Evolutionary conservation across 2,797 vertebrate genomes (phyloP).

Genomic region (Channallabes apus): DNA sequence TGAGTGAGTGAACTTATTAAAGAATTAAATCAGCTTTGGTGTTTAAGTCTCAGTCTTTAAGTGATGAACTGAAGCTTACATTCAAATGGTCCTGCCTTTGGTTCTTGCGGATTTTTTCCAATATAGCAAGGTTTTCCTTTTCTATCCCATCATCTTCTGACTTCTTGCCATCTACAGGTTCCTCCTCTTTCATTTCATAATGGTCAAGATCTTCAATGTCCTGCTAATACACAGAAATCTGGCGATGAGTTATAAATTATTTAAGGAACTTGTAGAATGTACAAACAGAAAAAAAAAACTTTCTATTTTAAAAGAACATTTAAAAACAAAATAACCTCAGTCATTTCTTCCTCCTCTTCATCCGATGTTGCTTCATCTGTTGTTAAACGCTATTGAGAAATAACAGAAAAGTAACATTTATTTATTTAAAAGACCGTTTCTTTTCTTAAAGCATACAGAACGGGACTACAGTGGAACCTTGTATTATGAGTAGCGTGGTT

Average conservation of each 20-base stretch:
- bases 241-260: not conserved
- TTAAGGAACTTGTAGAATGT: not conserved
- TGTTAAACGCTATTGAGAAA: slow-evolving; percentile 67
- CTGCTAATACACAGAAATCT: slow-evolving; percentile 62
- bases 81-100: slow-evolving; percentile 99
- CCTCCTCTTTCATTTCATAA: slow-evolving; percentile 99
- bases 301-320: not conserved
- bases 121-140: slow-evolving; percentile 95
- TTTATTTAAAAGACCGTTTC: not conserved
- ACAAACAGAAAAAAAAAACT: not conserved
- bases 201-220: slow-evolving; percentile 97
- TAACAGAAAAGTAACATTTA: not conserved
- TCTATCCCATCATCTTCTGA: slow-evolving; percentile 98
- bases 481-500: too few species aligned
- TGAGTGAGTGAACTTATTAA: slow-evolving; percentile 25
- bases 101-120: slow-evolving; percentile 98
- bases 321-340: slow-evolving; percentile 76
- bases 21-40: not conserved
- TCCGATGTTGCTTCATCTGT: slow-evolving; percentile 96
- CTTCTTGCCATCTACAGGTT: slow-evolving; percentile 91
- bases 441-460: not conserved
- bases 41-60: not conserved
- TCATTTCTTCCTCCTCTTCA: slow-evolving; percentile 96
- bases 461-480: too few species aligned
- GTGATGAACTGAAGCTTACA: slow-evolving; percentile 73